phyloP scores from a whole-genome alignment of 2,888 invertebrate species.

The Vanessa cardui region DNA sequence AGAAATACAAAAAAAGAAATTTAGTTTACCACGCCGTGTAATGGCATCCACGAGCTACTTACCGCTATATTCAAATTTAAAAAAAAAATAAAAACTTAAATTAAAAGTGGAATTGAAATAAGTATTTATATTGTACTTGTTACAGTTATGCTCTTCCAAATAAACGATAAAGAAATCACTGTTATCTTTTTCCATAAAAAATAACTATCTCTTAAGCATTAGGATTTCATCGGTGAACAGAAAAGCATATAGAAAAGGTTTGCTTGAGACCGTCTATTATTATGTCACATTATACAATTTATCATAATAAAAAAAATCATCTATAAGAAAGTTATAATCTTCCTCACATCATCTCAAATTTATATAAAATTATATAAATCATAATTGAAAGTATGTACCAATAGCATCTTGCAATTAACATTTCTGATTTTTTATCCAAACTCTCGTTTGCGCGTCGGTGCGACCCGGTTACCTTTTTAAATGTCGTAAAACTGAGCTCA shows the following conservation, averaged over 20 bases:
- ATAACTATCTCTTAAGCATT: neutral
- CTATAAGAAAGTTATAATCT: neutral
- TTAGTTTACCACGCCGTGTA: too few species aligned
- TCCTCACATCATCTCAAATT: too few species aligned
- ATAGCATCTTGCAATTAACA: neutral
- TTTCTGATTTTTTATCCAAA: neutral
- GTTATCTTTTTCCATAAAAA: neutral
- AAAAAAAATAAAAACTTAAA: too few species aligned
- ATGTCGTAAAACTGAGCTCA: conserved; percentile 17
- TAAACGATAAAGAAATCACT: neutral
- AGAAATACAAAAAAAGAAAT: too few species aligned
- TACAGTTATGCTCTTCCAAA: too few species aligned
- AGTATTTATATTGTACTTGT: neutral
- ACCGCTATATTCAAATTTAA: too few species aligned
- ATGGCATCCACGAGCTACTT: too few species aligned
- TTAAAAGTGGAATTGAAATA: neutral
- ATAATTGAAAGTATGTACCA: conserved; percentile 4
- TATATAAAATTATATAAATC: neutral
- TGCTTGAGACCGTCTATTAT: too few species aligned
- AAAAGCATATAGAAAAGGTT: too few species aligned
- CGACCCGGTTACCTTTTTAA: conserved; percentile 22
- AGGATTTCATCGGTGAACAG: too few species aligned
- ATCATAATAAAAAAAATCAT: neutral
- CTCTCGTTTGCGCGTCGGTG: conserved; percentile 7
- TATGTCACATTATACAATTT: too few species aligned